phyloP scores from a whole-genome alignment of 2,888 invertebrate species.

The Lottia scabra region DNA sequence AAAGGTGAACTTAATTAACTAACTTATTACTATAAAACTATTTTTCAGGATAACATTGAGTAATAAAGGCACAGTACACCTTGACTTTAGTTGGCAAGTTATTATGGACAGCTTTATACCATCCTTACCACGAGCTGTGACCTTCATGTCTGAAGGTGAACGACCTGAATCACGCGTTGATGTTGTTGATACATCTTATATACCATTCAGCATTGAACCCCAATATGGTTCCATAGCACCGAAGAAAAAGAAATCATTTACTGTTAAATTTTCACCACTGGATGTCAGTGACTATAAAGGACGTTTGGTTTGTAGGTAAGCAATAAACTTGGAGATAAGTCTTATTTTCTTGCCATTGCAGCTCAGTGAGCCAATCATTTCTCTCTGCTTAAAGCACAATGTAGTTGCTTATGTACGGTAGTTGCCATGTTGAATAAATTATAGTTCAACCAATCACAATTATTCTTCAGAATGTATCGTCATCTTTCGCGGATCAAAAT shows the following conservation, averaged over 20 bases:
- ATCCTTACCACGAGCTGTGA: constrained; percentile 57
- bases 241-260: constrained; percentile 58
- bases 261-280: constrained; percentile 66
- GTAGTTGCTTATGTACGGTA: no score
- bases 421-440: no score
- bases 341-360: no score
- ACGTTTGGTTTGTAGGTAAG: constrained; percentile 66
- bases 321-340: background rate
- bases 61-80: constrained; percentile 62
- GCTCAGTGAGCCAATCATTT: no score
- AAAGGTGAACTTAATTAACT: background rate
- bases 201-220: constrained; percentile 68
- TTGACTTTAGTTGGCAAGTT: constrained; percentile 68
- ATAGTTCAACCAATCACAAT: no score
- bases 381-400: no score
- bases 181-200: constrained; percentile 51
- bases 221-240: constrained; percentile 61
- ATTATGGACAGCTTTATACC: constrained; percentile 64
- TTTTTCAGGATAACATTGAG: constrained; percentile 53
- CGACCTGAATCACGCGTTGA: constrained; percentile 57
- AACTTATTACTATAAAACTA: background rate
- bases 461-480: no score
- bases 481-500: no score
- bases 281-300: constrained; percentile 67
- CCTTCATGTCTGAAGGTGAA: constrained; percentile 59